These are phyloP conservation scores for Mionectes olivaceus DNA, from an alignment of 2,797 vertebrate species.

Conservation along the genomic window DNA sequence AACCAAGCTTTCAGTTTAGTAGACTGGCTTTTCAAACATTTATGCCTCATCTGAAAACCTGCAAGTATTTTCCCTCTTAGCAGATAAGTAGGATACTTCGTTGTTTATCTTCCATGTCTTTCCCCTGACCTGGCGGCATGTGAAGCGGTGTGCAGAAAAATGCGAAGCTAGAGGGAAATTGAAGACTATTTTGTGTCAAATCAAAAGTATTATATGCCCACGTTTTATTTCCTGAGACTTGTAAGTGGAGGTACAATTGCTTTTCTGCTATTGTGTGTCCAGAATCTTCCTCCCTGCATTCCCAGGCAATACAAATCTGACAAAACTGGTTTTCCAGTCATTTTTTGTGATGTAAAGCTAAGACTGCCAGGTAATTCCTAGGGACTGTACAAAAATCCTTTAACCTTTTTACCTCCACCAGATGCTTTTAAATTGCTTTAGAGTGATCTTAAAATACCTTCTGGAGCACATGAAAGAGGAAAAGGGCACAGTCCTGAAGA, in stretches of 20 bases:
- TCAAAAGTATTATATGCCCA: background rate
- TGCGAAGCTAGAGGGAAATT: background rate
- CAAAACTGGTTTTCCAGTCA: constrained; percentile 13
- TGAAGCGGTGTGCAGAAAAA: background rate
- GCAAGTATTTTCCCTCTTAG: background rate
- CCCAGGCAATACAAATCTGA: constrained; percentile 21
- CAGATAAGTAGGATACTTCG: background rate
- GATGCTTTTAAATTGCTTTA: constrained; percentile 13
- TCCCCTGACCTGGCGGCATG: background rate
- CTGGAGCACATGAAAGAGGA: background rate
- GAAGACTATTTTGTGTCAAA: background rate
- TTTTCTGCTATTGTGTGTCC: constrained; percentile 15
- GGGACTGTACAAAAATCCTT: background rate
- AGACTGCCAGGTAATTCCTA: background rate
- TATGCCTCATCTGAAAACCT: constrained; percentile 13
- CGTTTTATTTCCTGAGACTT: background rate
- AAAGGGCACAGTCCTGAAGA: background rate
- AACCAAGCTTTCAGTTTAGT: constrained; percentile 34
- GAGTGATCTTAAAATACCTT: background rate
- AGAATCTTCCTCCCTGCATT: constrained; percentile 15
- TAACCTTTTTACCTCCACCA: constrained; percentile 40
- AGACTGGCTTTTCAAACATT: constrained; percentile 21
- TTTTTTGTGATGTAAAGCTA: background rate
- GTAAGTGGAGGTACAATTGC: background rate
- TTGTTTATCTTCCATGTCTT: background rate